Evolutionary conservation across 1,140 invertebrate species (phyloP), one percentile per base, ranked within the genome.

Genomic region (Spodoptera frugiperda): DNA sequence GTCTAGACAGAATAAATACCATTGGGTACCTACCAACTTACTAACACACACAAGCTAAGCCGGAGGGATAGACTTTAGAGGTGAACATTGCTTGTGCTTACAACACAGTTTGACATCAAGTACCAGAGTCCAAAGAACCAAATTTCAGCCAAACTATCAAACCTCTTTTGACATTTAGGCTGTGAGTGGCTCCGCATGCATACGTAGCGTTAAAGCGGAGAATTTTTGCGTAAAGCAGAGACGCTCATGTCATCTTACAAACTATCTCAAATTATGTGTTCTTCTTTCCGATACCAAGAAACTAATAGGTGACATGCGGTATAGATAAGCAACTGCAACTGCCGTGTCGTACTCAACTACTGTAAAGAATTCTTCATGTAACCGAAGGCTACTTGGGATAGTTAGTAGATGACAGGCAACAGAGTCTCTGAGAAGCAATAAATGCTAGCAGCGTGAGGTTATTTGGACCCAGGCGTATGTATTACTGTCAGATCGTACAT

Each of bases 41-140:
- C 77, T 82, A 82, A 84, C 78, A 90, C 82, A 89, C 81, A 89
- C 65, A 91, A 91, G 90, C 90, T 89, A 93, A 91, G 90, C 89
- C 82, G 74, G 84, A 88, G 82, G 83, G 81, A 80, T 77, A 55
- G 71, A 77, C 59, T 75, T 79, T 75, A 78, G 49, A 82, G 80
- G 82, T 79, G 78, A 86, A 90, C 86, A 90, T 90, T 80, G 85
- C 84, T 83, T 83, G 87, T 90, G 89, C 83, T 82, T 71, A 87
- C 84, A 89, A 87, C 86, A 89, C 78, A 85, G 84, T 78, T 84
- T 79, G 86, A 92, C 85, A 90, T 86, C 81, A 84, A 84, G 25
- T 77, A 74, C 77, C 81, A 53, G 85, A 86, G 87, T 86, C 87
- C 89, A 91, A 90, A 92, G 78, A 89, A 90, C 87, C 72, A 53